phyloP scores from a whole-genome alignment of 2,797 vertebrate species.

The Megalops cyprinoides region DNA sequence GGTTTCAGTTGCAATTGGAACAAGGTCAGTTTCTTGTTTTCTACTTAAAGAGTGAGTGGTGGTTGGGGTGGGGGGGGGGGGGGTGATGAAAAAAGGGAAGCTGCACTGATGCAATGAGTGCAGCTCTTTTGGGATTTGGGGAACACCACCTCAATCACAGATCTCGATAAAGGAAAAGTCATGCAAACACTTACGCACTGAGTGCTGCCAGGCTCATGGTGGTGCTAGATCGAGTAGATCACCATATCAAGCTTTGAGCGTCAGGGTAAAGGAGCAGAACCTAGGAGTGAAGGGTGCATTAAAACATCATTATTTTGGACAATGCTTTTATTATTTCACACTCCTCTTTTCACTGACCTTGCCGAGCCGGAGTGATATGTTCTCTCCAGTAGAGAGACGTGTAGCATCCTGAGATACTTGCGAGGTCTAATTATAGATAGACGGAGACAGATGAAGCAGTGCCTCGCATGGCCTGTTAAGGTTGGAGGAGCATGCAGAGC shows the following conservation, averaged over 20 bases:
- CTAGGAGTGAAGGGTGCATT: background rate
- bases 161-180: constrained; percentile 1
- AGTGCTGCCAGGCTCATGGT: background rate
- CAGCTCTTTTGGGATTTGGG: constrained; percentile 30
- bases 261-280: background rate
- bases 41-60: constrained; percentile 44
- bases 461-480: constrained; percentile 14
- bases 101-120: constrained; percentile 14
- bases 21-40: constrained; percentile 35
- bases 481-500: constrained; percentile 18
- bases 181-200: background rate
- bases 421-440: constrained; percentile 26
- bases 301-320: constrained; percentile 5
- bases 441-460: constrained; percentile 9
- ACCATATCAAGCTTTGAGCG: background rate
- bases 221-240: constrained; percentile 1
- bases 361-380: background rate
- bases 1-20: constrained; percentile 40
- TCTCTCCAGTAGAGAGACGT: constrained; percentile 27
- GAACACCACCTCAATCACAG: constrained; percentile 2
- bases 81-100: background rate
- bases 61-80: constrained; percentile 5
- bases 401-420: constrained; percentile 22
- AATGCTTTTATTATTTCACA: constrained; percentile 15
- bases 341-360: constrained; percentile 19